Percentiles rank a stretch among this genome's conserved stretches.
These are phyloP conservation scores for Antheraea mylitta DNA, from an alignment of 1,140 invertebrate species.

Conservation along the genomic window DNA sequence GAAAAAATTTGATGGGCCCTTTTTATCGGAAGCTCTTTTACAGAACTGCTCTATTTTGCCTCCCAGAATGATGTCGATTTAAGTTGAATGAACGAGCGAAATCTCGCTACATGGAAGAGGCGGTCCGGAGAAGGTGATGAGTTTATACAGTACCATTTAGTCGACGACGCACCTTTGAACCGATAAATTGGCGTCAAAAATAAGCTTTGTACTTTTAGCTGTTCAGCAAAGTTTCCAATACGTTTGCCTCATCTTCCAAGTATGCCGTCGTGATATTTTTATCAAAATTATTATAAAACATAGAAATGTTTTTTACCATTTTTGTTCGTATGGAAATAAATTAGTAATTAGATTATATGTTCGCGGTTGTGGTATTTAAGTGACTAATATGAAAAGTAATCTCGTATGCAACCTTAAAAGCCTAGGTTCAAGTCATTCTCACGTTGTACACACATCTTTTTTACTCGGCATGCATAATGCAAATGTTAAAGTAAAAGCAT, in stretches of 20 bases:
- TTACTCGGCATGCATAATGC: too few species aligned
- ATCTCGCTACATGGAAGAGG: constrained; percentile 71
- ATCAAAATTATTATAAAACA: neutral
- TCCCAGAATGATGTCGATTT: constrained; percentile 67
- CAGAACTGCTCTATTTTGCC: constrained; percentile 67
- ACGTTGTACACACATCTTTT: too few species aligned
- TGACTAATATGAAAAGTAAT: too few species aligned
- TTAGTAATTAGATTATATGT: too few species aligned
- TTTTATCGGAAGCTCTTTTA: constrained; percentile 68
- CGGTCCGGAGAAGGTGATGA: constrained; percentile 68
- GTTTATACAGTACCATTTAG: constrained; percentile 66
- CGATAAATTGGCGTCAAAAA: constrained; percentile 53
- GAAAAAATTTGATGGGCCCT: constrained; percentile 60
- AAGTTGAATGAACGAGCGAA: constrained; percentile 73
- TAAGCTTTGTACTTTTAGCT: constrained; percentile 38
- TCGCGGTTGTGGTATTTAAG: too few species aligned
- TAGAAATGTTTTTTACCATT: neutral
- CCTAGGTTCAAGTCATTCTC: too few species aligned
- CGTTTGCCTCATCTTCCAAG: constrained; percentile 7
- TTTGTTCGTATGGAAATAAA: too few species aligned
- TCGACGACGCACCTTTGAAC: constrained; percentile 59
- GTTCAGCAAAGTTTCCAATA: constrained; percentile 27
- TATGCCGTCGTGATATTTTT: neutral
- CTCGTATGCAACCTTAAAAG: too few species aligned
- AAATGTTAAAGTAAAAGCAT: too few species aligned